Percentiles rank a stretch among this genome's conserved stretches.
phyloP scores from a whole-genome alignment of 2,888 invertebrate species.

The Isoperla grammatica region DNA sequence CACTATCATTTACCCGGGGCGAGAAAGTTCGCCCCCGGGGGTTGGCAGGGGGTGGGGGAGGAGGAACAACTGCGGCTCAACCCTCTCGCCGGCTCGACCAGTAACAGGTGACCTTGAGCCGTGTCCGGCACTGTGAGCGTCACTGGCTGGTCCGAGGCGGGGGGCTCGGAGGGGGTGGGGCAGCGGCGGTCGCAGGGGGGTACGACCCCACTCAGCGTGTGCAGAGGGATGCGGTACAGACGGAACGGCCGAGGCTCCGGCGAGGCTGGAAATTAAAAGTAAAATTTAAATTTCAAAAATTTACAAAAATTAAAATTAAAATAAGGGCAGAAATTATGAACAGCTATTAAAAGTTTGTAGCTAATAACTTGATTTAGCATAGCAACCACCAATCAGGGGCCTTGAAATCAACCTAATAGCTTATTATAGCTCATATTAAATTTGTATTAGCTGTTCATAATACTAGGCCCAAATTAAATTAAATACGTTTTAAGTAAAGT shows the following conservation, averaged over 20 bases:
- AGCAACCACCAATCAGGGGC: too few relatives aligned
- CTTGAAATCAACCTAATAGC: too few relatives aligned
- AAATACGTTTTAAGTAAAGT: too few relatives aligned
- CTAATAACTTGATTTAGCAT: too few relatives aligned
- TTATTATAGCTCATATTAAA: too few relatives aligned
- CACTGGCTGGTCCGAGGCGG: constrained; percentile 32
- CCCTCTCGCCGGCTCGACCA: constrained; percentile 40
- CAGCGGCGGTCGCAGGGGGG: constrained; percentile 39
- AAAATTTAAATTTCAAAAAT: too few relatives aligned
- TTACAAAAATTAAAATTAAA: too few relatives aligned
- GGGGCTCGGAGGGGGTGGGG: constrained; percentile 40
- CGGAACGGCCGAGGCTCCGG: constrained; percentile 54
- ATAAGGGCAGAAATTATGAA: constrained; percentile 1
- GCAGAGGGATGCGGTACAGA: constrained; percentile 56
- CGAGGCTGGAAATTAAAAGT: constrained; percentile 42
- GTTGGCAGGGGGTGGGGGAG: constrained; percentile 43
- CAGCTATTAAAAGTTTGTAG: too few relatives aligned
- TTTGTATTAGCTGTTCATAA: too few relatives aligned
- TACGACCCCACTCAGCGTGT: constrained; percentile 46
- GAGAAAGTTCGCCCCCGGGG: constrained; percentile 24
- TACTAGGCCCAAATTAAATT: too few relatives aligned
- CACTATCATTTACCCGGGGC: constrained; percentile 24
- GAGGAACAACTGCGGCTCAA: constrained; percentile 47
- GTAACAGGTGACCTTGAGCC: constrained; percentile 30
- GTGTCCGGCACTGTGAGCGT: constrained; percentile 11